These are phyloP conservation scores for Amblyopsis rosae DNA, from an alignment of 2,113 vertebrate genomes.

Conservation along the genomic window DNA sequence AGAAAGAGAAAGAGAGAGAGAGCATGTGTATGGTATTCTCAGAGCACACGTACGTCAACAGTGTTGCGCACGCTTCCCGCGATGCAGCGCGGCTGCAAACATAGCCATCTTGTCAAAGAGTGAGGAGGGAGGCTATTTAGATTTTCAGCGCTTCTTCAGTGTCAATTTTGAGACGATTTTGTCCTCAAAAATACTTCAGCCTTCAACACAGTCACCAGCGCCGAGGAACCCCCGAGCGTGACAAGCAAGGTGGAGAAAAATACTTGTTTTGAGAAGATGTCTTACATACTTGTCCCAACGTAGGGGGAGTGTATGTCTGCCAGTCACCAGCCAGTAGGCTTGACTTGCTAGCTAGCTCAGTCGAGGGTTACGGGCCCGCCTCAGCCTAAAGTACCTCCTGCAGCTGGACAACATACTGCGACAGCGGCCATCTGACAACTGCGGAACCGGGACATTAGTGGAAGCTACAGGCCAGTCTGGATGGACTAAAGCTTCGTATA, in stretches of 20 bases:
- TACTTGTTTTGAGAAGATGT: conserved; percentile 74
- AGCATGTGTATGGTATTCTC: conserved; percentile 40
- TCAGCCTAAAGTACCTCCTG: conserved; percentile 66
- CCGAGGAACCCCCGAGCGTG: not conserved
- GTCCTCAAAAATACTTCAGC: not conserved
- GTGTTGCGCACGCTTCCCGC: conserved; percentile 57
- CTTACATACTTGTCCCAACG: conserved; percentile 80
- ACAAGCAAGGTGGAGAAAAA: conserved; percentile 9
- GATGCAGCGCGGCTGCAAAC: conserved; percentile 66
- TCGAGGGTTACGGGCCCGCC: conserved; percentile 73
- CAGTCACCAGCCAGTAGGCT: conserved; percentile 50
- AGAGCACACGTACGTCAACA: conserved; percentile 39
- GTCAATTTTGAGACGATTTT: conserved; percentile 7
- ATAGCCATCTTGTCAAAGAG: conserved; percentile 75
- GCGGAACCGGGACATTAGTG: conserved; percentile 50
- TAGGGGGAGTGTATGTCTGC: conserved; percentile 73
- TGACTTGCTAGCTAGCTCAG: conserved; percentile 68
- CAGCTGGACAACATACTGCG: conserved; percentile 58
- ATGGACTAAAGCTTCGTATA: conserved; percentile 14
- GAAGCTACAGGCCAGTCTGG: conserved; percentile 59
- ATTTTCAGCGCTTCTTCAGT: conserved; percentile 27
- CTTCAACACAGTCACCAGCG: conserved; percentile 4
- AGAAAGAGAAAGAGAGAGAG: not conserved
- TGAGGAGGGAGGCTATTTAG: conserved; percentile 54
- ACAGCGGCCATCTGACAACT: conserved; percentile 63